These are phyloP conservation scores for Drosophila leonis DNA, from an alignment of 2,888 invertebrate genomes.

Conservation along the genomic window DNA sequence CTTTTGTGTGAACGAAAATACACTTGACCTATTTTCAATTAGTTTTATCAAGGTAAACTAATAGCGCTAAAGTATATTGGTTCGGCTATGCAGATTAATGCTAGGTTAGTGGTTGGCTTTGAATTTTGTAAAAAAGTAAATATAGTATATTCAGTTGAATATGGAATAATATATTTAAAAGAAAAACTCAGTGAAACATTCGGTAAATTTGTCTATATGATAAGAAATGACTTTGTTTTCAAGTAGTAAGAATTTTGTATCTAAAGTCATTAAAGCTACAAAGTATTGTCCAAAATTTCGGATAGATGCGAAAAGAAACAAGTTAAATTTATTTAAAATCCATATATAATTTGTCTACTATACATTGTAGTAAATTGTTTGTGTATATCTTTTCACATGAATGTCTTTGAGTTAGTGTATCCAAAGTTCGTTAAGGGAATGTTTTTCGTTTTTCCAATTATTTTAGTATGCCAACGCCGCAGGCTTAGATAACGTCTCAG, in stretches of 20 bases:
- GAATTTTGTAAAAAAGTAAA: too few relatives aligned
- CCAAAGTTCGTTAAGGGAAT: neutral
- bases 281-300: too few relatives aligned
- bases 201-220: neutral
- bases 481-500: slow-evolving; percentile 54
- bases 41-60: neutral
- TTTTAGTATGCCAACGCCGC: slow-evolving; percentile 22
- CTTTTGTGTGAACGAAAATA: slow-evolving; percentile 4
- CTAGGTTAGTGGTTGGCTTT: neutral
- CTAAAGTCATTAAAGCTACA: too few relatives aligned
- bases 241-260: too few relatives aligned
- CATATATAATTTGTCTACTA: too few relatives aligned
- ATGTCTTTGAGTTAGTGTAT: slow-evolving; percentile 4
- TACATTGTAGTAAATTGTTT: too few relatives aligned
- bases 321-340: neutral
- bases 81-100: neutral
- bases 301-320: too few relatives aligned
- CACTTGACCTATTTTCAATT: slow-evolving; percentile 33
- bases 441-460: neutral
- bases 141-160: neutral
- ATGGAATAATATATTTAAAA: too few relatives aligned
- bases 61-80: neutral
- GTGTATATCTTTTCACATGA: neutral
- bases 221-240: too few relatives aligned
- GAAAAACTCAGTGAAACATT: too few relatives aligned